phyloP scores from a whole-genome alignment of 2,113 vertebrate species.

The Bolborhynchus lineola region DNA sequence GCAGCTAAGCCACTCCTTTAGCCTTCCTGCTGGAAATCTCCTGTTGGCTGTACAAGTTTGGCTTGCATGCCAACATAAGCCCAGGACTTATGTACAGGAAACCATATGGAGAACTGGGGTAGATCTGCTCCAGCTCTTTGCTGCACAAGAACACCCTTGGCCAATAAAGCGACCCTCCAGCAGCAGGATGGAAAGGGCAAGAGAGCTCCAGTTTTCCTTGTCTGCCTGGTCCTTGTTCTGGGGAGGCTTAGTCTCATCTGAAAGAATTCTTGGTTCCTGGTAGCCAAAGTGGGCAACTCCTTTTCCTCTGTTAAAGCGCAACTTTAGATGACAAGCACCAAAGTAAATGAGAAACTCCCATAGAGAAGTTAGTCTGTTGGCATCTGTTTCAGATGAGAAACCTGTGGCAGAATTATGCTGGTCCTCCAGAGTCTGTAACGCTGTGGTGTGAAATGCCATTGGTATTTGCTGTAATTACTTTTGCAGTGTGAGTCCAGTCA shows the following conservation, averaged over 20 bases:
- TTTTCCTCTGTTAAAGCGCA: neutral
- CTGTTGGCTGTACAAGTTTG: neutral
- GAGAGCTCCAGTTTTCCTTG: neutral
- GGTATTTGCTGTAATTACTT: neutral
- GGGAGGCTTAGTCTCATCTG: neutral
- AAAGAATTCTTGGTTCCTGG: neutral
- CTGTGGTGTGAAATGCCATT: rapidly evolving
- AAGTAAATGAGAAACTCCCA: neutral
- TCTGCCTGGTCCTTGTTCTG: neutral
- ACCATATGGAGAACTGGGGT: neutral
- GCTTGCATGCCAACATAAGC: neutral
- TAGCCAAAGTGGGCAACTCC: neutral
- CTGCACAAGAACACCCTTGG: neutral
- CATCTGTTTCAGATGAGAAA: neutral
- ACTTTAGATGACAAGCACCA: neutral
- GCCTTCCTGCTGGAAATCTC: neutral
- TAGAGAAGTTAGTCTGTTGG: neutral
- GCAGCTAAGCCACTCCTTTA: neutral
- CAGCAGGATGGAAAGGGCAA: neutral
- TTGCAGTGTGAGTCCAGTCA: neutral
- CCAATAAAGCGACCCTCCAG: neutral
- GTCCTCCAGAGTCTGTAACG: neutral
- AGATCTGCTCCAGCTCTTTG: neutral
- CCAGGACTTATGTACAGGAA: neutral
- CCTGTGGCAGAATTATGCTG: neutral